Base-by-base conservation (phyloP, 2,888 invertebrate species). In the Cephus nigrinus region DNA sequence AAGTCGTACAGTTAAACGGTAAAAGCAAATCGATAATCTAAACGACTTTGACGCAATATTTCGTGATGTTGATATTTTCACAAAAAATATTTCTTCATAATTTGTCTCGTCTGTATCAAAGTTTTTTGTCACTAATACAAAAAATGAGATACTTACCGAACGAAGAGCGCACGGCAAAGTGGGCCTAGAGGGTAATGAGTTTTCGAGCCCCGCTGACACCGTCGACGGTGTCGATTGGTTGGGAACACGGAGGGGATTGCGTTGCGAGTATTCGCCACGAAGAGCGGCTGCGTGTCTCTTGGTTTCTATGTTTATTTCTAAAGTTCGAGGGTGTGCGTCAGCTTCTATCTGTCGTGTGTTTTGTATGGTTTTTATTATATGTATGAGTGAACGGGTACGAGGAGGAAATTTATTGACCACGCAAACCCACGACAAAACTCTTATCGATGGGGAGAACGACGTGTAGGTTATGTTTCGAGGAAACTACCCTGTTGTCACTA, bases 1-100 rank as follows among this genome's bases (percentile, higher is more conserved):
- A 9, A 11, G 74, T 32, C 34, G 2, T 34, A 35, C 23, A 3
- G 15, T 74, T 3, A 15, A 74, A 12, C 23, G 31, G 36, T 35
- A 73, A 76, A 69, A 73, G 71, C 33, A 40, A 30, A 76, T 32
- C 79, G 78, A 68, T 55, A 55, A 23, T 71, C 15, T 31, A 23
- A 71, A 71, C 9, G 15, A 71, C 9, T 71, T 71, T 23, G 15
- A 30, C 31, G 23, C 71, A 3, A 32, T 33, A 71, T 33, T 30
- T 33, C 12, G 9, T 32, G 12, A 71, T 2, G 30, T 71, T 71
- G 3, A 33, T 32, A 71, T 71, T 71, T 23, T 55, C 2, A 23
- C 9, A 55, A 55, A 23, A 55, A 55, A 55, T 55, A 23, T 55
- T 55, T 40, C 23, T 40, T 9, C 23, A 15, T 0, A 55, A 55